Base-by-base conservation (phyloP, 2,113 vertebrate species). In the Nanorana parkeri region DNA sequence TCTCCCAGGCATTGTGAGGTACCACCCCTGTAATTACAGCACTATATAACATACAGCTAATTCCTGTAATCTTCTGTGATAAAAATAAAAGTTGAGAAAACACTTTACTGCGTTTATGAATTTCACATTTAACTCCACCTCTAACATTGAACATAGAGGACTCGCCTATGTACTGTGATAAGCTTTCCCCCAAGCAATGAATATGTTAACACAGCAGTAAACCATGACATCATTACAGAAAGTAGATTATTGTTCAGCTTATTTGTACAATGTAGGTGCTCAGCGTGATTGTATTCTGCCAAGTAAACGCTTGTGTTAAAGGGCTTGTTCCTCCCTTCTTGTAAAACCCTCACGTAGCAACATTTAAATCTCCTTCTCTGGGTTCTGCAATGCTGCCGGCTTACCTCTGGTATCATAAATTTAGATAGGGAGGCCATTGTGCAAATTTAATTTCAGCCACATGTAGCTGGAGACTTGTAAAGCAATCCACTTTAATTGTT, bases 401-500 rank as follows among this genome's bases (percentile, higher is more conserved):
- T 16, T 80, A 51, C n/a, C n/a, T 58, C 26, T 19, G 2, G 28
- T 10, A 36, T 69, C 68, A 80, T 80, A 60, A 5, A 69, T 80
- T 71, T 4, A 71, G 36, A 58, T 58, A 61, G 15, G 36, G 36
- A 32, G 51, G 78, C 24, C 67, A 61, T 61, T 80, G n/a, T 63
- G 78, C 17, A 51, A 69, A 47, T 60, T 51, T 61, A 26, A 69
- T 80, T 71, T 61, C 66, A 61, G n/a, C 47, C 19, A 5, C 67
- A 29, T 60, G 56, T 28, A 36, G 32, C 67, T 6, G 26, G 55
- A 71, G 78, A 63, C 55, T 71, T 68, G 65, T 58, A 79, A 80
- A 71, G 67, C 67, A 80, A 71, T 71, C 32, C 58, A 71, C 67
- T 63, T 80, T 80, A 71, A 80, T 80, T 63, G 78, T 69, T 71